These are phyloP conservation scores for Potamarius usumacintae DNA, from an alignment of 2,113 vertebrate species.

Conservation along the genomic window DNA sequence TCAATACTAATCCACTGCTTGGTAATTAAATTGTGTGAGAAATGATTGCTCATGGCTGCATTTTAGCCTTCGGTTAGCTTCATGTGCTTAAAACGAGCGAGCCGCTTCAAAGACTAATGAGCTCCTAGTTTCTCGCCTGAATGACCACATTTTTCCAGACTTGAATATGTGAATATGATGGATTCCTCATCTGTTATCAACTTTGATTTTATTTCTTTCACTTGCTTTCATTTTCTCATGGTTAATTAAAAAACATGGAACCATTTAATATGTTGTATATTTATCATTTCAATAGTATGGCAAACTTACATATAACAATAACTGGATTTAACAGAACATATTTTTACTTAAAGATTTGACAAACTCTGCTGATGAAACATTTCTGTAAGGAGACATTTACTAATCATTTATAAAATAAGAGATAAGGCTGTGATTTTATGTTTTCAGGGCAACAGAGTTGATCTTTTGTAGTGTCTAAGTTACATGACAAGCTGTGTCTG, in stretches of 20 bases:
- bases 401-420: not conserved
- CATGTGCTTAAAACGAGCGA: not conserved
- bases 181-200: not conserved
- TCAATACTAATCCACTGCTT: slow-evolving; percentile 24
- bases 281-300: not conserved
- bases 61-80: slow-evolving; percentile 20
- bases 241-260: not conserved
- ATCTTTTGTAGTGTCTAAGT: not conserved
- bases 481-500: not conserved
- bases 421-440: not conserved
- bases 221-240: not conserved
- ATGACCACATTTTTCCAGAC: not conserved
- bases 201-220: not conserved
- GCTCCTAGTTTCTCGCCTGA: slow-evolving; percentile 22
- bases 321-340: not conserved
- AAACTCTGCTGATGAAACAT: not conserved
- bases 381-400: not conserved
- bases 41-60: slow-evolving; percentile 22
- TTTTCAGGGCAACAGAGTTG: not conserved
- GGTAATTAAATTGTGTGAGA: slow-evolving; percentile 28
- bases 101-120: slow-evolving; percentile 16
- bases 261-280: not conserved
- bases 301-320: no score
- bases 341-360: not conserved
- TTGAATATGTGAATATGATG: slow-evolving; percentile 4